A percentile compares a stretch with the other conserved stretches of the same genome.
These are phyloP conservation scores for Synanthedon tipuliformis DNA, from an alignment of 2,888 invertebrate genomes.

Conservation along the genomic window DNA sequence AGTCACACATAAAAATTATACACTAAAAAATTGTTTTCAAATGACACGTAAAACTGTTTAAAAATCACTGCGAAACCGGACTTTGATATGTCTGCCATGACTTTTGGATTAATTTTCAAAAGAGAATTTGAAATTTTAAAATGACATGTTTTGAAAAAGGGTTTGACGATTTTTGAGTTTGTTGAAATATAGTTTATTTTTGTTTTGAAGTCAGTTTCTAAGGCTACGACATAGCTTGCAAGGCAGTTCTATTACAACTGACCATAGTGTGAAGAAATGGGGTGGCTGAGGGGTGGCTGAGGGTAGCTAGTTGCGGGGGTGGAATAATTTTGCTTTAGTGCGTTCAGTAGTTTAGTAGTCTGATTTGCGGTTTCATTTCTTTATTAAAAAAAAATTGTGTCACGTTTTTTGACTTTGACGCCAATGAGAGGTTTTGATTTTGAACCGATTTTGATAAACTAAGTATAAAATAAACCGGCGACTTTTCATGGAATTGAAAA, in stretches of 20 bases:
- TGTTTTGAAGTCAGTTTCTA: constrained; percentile 63
- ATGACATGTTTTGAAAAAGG: background rate
- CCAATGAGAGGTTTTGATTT: too few species aligned
- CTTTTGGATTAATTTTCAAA: constrained; percentile 3
- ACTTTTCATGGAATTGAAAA: too few species aligned
- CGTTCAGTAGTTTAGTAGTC: constrained; percentile 42
- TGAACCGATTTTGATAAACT: too few species aligned
- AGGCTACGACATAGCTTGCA: constrained; percentile 54
- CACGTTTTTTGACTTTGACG: too few species aligned
- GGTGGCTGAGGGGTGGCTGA: constrained; percentile 26
- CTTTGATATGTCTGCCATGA: constrained; percentile 31
- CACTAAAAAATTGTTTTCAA: constrained; percentile 7
- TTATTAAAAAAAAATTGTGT: too few species aligned
- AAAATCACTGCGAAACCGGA: constrained; percentile 32
- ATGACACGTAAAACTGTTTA: constrained; percentile 21
- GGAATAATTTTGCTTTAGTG: constrained; percentile 66
- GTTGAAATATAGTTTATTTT: constrained; percentile 53
- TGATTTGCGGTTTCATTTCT: constrained; percentile 26
- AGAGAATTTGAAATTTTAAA: constrained; percentile 1
- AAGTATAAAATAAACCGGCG: too few species aligned
- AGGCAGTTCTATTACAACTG: constrained; percentile 56
- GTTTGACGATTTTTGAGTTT: constrained; percentile 5
- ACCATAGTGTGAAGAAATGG: constrained; percentile 56
- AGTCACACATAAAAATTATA: constrained; percentile 7
- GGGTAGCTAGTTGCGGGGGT: constrained; percentile 19